A percentile compares a stretch with the other conserved stretches of the same genome.
phyloP scores from a whole-genome alignment of 2,888 invertebrate species.

The Calephelis perditalis region DNA sequence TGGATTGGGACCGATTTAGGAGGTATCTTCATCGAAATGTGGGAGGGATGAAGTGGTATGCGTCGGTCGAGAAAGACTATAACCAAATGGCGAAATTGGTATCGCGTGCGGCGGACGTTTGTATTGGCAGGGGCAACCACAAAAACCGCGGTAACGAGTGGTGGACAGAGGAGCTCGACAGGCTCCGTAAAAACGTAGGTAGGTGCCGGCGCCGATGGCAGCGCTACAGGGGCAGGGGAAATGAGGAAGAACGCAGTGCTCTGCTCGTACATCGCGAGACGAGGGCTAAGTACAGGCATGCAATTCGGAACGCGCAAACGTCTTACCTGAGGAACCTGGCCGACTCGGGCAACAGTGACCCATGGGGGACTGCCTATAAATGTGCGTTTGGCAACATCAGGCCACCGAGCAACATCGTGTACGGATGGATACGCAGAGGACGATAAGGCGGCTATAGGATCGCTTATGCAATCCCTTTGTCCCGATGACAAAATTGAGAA shows the following conservation, averaged over 20 bases:
- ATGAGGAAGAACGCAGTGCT: background rate
- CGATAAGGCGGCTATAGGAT: constrained; percentile 24
- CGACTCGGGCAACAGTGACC: constrained; percentile 24
- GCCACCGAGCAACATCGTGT: constrained; percentile 11
- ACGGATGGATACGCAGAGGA: constrained; percentile 17
- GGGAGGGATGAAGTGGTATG: no score
- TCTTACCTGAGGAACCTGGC: constrained; percentile 17
- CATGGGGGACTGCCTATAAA: constrained; percentile 27
- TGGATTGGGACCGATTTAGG: no score
- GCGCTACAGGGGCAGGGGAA: constrained; percentile 12
- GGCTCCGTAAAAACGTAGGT: no score
- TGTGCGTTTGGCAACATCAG: constrained; percentile 17
- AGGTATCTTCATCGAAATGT: no score
- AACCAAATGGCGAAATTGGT: no score
- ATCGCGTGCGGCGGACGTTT: no score
- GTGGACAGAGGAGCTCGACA: background rate
- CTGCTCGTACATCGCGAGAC: background rate
- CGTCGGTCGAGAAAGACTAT: no score
- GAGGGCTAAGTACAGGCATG: constrained; percentile 15
- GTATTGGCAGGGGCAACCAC: no score
- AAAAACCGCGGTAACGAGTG: background rate
- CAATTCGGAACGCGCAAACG: constrained; percentile 18
- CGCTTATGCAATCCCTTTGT: constrained; percentile 29
- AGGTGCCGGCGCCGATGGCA: constrained; percentile 24
- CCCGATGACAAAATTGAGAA: constrained; percentile 39